Evolutionary conservation across 2,797 vertebrate species (phyloP).

Genomic region (Rhinichthys osculus): DNA sequence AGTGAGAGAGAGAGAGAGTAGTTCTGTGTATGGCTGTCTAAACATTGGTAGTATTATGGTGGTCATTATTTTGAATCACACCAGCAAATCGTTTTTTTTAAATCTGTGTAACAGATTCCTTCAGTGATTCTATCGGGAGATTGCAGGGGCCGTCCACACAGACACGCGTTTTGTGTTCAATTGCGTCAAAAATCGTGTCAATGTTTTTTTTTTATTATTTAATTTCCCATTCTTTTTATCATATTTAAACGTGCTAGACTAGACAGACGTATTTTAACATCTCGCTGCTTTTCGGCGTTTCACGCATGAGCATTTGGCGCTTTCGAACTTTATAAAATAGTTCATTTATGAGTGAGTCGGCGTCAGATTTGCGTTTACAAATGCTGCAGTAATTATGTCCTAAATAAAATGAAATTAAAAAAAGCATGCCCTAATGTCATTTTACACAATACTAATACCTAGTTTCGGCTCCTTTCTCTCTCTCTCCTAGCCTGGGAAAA

Average conservation of each 20-base stretch:
- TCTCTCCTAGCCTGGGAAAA: too few relatives aligned
- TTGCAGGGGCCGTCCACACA: neutral
- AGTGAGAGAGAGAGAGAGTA: too few relatives aligned
- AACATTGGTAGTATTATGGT: neutral
- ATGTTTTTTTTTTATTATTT: neutral
- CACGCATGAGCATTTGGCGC: neutral
- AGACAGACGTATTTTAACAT: neutral
- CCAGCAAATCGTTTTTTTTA: neutral
- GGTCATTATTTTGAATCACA: neutral
- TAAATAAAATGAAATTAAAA: too few relatives aligned
- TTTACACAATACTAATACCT: neutral
- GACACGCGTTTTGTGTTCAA: neutral
- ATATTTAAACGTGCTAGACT: neutral
- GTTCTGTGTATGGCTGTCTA: neutral
- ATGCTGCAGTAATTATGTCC: too few relatives aligned
- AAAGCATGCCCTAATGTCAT: neutral
- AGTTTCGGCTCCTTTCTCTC: too few relatives aligned
- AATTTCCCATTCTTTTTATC: neutral
- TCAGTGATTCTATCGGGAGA: neutral
- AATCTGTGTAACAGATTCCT: neutral
- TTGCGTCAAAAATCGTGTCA: too few relatives aligned
- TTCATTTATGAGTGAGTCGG: too few relatives aligned
- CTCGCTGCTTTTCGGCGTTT: neutral
- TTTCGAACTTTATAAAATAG: too few relatives aligned
- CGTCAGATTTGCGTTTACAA: neutral